Evolutionary conservation across 2,113 vertebrate genomes (phyloP).

Genomic region (Ceratotherium simum): DNA sequence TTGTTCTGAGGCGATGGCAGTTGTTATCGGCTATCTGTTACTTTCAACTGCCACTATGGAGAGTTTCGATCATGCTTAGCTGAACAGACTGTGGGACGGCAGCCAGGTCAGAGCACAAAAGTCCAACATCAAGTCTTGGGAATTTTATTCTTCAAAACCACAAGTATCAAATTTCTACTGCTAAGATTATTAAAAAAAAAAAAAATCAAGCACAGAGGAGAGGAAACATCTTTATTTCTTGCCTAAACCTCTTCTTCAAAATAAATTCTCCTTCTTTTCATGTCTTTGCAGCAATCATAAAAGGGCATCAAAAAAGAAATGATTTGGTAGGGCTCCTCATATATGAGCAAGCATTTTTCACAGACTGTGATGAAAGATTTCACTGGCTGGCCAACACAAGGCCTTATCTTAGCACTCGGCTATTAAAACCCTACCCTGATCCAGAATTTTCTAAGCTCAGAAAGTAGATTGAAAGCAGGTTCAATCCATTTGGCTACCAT

Average conservation of each 20-base stretch:
- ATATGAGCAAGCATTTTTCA: neutral
- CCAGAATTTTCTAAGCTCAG: neutral
- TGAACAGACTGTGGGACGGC: fast-evolving
- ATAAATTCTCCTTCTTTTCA: neutral
- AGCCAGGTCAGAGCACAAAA: neutral
- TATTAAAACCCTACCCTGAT: neutral
- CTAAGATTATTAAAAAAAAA: neutral
- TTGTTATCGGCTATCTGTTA: neutral
- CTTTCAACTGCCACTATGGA: neutral
- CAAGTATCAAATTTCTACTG: conserved; percentile 26
- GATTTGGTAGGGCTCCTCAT: neutral
- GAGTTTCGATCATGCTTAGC: fast-evolving
- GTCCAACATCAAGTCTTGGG: neutral
- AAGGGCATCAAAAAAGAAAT: neutral
- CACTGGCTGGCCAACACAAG: neutral
- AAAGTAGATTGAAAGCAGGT: neutral
- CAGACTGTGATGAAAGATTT: neutral
- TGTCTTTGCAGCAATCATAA: neutral
- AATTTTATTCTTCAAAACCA: conserved; percentile 9
- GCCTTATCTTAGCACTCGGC: neutral
- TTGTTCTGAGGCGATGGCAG: neutral
- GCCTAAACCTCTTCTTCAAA: conserved; percentile 22
- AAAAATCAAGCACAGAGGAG: neutral
- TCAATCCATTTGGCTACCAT: neutral
- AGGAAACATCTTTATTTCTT: neutral